Evolutionary conservation across 2,113 vertebrate genomes (phyloP).

Genomic region (Diphyllodes magnificus): DNA sequence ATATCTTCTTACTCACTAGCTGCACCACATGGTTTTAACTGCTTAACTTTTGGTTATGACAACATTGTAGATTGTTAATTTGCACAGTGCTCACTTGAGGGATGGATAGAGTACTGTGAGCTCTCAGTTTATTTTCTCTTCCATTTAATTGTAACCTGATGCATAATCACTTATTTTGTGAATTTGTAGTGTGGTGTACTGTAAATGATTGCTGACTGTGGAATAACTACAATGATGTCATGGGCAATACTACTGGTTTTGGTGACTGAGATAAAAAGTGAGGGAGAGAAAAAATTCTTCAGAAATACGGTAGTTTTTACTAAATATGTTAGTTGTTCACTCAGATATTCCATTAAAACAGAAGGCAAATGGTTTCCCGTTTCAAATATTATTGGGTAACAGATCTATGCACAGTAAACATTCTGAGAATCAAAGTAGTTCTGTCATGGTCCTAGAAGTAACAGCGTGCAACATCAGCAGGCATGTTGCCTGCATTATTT

Average conservation of each 20-base stretch:
- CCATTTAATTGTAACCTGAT: neutral
- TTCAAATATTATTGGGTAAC: neutral
- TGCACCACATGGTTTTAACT: neutral
- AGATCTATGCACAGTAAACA: neutral
- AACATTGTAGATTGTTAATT: neutral
- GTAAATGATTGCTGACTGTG: neutral
- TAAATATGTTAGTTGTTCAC: neutral
- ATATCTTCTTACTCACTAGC: fast-evolving
- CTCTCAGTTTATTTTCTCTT: neutral
- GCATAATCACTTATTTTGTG: neutral
- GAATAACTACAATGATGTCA: neutral
- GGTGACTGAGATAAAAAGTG: neutral
- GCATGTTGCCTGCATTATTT: neutral
- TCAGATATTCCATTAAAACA: neutral
- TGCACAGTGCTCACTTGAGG: neutral
- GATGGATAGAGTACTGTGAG: neutral
- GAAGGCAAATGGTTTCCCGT: neutral
- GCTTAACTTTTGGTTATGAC: neutral
- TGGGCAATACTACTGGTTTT: neutral
- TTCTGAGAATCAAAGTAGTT: neutral
- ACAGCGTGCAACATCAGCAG: neutral
- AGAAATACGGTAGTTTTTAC: neutral
- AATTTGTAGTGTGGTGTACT: neutral
- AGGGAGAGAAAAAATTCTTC: neutral
- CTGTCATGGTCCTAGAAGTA: neutral